These are phyloP conservation scores for Cerastis rubricosa DNA, from an alignment of 2,888 invertebrate species.

Conservation along the genomic window DNA sequence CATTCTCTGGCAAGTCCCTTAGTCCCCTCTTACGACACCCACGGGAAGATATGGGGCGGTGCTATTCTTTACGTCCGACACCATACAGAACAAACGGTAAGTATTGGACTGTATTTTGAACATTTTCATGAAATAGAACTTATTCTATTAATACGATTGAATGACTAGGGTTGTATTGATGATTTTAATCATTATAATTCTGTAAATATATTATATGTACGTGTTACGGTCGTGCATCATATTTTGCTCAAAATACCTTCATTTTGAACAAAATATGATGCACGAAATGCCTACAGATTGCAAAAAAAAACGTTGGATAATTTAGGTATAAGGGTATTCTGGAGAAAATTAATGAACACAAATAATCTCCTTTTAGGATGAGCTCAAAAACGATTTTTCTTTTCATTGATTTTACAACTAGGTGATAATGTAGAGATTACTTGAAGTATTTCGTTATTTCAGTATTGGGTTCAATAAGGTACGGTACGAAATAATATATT, in stretches of 20 bases:
- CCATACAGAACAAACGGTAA: too few species aligned
- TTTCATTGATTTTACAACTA: conserved; percentile 12
- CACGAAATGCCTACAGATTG: too few species aligned
- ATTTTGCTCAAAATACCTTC: not conserved
- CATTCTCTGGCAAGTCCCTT: too few species aligned
- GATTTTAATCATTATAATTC: too few species aligned
- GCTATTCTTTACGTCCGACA: too few species aligned
- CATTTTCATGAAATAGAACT: not conserved
- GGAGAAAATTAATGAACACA: not conserved
- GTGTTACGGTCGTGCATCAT: not conserved
- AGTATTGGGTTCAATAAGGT: not conserved
- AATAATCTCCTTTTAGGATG: not conserved
- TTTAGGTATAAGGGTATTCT: too few species aligned
- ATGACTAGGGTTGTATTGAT: not conserved
- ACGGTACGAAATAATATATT: conserved; percentile 19
- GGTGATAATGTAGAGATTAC: not conserved
- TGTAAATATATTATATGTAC: too few species aligned
- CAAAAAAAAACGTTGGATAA: too few species aligned
- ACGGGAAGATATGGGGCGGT: too few species aligned
- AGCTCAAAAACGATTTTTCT: not conserved
- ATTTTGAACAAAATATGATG: too few species aligned
- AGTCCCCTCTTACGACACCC: too few species aligned
- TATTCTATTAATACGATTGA: not conserved
- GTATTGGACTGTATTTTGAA: not conserved
- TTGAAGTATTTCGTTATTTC: conserved; percentile 21